Percentiles rank a stretch among this genome's conserved stretches.
phyloP scores from a whole-genome alignment of 2,113 vertebrate genomes.

The Alexandromys fortis region DNA sequence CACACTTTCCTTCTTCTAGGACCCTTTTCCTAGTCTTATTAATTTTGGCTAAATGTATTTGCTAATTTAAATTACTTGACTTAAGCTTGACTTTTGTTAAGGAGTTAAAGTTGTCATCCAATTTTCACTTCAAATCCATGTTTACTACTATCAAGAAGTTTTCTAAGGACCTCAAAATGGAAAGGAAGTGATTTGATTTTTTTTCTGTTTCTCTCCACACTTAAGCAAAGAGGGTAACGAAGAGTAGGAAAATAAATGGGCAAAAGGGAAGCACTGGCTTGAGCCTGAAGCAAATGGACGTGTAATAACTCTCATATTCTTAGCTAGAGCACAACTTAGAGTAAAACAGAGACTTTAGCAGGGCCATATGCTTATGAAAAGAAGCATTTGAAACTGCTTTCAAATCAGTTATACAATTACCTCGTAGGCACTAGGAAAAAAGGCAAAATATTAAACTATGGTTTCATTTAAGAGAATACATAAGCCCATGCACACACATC shows the following conservation, averaged over 20 bases:
- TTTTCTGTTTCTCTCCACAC: background rate
- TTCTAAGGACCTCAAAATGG: background rate
- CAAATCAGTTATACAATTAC: background rate
- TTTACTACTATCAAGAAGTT: background rate
- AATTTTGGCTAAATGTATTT: background rate
- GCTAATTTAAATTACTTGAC: background rate
- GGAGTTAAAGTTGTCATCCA: background rate
- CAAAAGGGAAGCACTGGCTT: background rate
- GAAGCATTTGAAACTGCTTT: background rate
- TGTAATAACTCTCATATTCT: background rate
- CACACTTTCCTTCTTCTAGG: background rate
- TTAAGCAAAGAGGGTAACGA: background rate
- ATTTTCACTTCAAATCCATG: background rate
- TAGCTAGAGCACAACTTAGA: background rate
- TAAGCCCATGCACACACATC: background rate
- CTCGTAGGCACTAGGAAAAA: background rate
- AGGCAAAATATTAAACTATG: conserved; percentile 14
- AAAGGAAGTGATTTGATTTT: background rate
- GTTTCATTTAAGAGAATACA: background rate
- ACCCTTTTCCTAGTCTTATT: background rate
- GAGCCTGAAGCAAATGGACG: background rate
- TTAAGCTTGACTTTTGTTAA: background rate
- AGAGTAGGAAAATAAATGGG: background rate
- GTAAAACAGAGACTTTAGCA: background rate
- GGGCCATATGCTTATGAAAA: background rate